Percentiles rank a stretch among this genome's conserved stretches.
phyloP scores from a whole-genome alignment of 2,113 vertebrate genomes.

The Actinemys pallida region DNA sequence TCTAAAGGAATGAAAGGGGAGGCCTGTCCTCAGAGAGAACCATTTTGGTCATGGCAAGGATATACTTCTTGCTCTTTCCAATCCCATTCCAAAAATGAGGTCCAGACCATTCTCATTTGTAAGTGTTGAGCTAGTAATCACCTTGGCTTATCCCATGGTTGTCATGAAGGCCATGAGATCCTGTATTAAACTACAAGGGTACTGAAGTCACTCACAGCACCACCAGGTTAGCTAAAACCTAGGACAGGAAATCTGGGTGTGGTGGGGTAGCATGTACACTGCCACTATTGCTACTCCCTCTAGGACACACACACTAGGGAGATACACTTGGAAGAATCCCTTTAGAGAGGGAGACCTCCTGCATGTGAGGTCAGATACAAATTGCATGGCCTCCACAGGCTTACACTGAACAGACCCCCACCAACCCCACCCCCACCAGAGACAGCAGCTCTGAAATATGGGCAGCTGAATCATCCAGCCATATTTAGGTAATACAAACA shows the following conservation, averaged over 20 bases:
- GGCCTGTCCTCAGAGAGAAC: neutral
- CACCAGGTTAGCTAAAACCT: neutral
- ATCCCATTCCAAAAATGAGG: neutral
- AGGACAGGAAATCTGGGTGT: neutral
- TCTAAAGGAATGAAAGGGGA: neutral
- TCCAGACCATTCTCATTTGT: neutral
- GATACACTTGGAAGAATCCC: neutral
- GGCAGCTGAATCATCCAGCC: neutral
- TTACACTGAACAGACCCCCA: neutral
- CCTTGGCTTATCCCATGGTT: too few relatives aligned
- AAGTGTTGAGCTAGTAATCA: neutral
- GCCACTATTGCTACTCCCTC: rapidly evolving
- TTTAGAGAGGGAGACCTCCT: neutral
- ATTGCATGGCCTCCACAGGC: neutral
- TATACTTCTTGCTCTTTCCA: neutral
- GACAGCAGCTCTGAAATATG: neutral
- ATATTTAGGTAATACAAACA: neutral
- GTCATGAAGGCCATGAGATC: neutral
- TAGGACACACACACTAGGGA: neutral
- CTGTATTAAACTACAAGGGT: neutral
- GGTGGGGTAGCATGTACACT: neutral
- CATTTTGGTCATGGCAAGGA: neutral
- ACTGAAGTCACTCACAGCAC: neutral
- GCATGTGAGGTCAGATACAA: rapidly evolving
- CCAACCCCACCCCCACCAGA: neutral